phyloP scores from a whole-genome alignment of 2,888 invertebrate species.

The Nemotelus pantherinus region DNA sequence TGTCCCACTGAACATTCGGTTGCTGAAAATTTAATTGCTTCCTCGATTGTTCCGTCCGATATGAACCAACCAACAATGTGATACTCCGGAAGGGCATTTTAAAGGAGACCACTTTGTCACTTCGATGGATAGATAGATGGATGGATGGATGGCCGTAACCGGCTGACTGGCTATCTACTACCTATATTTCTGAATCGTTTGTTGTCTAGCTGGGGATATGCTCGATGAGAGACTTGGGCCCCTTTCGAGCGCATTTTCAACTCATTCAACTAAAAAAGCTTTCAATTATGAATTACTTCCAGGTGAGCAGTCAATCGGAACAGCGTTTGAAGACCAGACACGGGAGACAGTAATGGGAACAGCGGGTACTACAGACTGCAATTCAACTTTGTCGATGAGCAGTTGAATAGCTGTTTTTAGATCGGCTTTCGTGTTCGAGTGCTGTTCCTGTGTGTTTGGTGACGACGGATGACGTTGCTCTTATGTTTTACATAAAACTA shows the following conservation, averaged over 20 bases:
- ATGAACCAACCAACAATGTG: not conserved
- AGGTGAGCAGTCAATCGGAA: constrained; percentile 42
- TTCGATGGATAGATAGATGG: not conserved
- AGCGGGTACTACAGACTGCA: not conserved
- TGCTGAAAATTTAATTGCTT: constrained; percentile 21
- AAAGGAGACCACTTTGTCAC: not conserved
- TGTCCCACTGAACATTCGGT: not conserved
- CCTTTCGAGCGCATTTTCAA: constrained; percentile 24
- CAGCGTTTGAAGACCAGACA: constrained; percentile 35
- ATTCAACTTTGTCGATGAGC: constrained; percentile 35
- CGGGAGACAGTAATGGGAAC: constrained; percentile 29
- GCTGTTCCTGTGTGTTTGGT: constrained; percentile 2
- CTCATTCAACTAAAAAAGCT: constrained; percentile 40
- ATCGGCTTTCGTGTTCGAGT: not conserved
- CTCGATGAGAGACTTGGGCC: not conserved
- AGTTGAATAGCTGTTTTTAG: constrained; percentile 14
- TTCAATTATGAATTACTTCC: constrained; percentile 46
- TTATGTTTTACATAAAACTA: constrained; percentile 43
- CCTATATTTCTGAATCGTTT: not conserved
- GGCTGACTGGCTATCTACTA: constrained; percentile 3
- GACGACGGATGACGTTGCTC: constrained; percentile 26
- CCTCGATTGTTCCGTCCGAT: constrained; percentile 13
- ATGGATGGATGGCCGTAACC: not conserved
- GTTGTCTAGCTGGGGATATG: not conserved
- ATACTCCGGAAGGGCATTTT: not conserved